Base-by-base conservation (phyloP, 2,797 vertebrate genomes). In the Semaprochilodus insignis region DNA sequence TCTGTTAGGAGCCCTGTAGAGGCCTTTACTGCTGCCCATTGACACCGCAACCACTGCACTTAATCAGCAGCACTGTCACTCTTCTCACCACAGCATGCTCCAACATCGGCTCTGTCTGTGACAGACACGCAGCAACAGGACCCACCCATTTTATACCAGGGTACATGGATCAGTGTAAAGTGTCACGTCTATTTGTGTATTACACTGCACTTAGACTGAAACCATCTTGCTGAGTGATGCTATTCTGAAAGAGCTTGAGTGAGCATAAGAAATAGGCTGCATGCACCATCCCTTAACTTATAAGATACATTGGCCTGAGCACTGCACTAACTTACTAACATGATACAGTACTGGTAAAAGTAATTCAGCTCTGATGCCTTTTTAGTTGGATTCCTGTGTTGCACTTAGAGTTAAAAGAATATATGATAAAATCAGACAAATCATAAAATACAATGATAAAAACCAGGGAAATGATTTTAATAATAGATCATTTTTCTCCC, bases 11-110 rank as follows among this genome's bases (percentile, higher is more conserved):
- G 34, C 70, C 54, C 23, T 84, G 27, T 70, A 48, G 52, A 65
- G 36, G 72, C 69, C n/a, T 65, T 82, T 40, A 74, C 63, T 74
- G 48, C 65, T 74, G 67, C 34, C 65, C 65, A 79, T 66, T 51
- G 51, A 54, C 51, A 44, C 25, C 25, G 5, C 72, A 17, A 31
- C 8, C 52, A 57, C 52, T 19, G 48, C 80, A 74, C 71, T 82
- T 71, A 70, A 77, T 27, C 27, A 80, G 34, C 51, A 59, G 59
- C 70, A 27, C 62, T 65, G 62, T 65, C 62, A 65, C 25, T 65
- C 62, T 65, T 27, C 15, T 34, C 27, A 65, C 14, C 62, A 31
- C 1, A 65, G 27, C 62, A 59, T 36, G 44, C 55, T 17, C 69
- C 54, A 75, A 80, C 77, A 70, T 70, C 79, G 67, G 16, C 36